Evolutionary conservation across 2,888 invertebrate genomes (phyloP), one percentile per base, ranked within the genome.

Genomic region (Exephanes ischioxanthus): DNA sequence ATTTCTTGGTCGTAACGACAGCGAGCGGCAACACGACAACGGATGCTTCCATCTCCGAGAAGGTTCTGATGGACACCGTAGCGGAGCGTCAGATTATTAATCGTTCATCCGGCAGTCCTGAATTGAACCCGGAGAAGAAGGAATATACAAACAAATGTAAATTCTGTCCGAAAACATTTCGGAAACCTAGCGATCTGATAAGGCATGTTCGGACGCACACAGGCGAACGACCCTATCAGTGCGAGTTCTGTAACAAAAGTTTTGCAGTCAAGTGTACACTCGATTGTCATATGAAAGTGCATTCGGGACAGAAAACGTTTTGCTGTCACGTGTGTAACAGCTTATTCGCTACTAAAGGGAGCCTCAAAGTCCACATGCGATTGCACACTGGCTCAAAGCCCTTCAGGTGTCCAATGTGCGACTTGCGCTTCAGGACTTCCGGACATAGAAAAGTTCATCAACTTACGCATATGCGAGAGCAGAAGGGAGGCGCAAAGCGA

Each of bases 191-290:
- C 76, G 97, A 97, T 94, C 94, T 96, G 67, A 95, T 95, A 67
- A 94, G 96, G 2, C 97, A 97, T 90, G 94, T 96, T 68, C 94
- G 96, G 61, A 96, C 96, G 4, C 97, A 97, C 91, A 96, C 96
- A 0, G 96, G 96, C 1, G 97, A 97, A 92, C 95, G 95, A 87
- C 97, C 97, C 0, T 97, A 95, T 92, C 94, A 93, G 63, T 96
- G 96, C 86, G 92, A 94, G 55, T 93, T 93, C 87, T 96, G 96
- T 87, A 94, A 92, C 16, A 95, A 95, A 90, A 94, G 94, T 55
- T 97, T 97, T 89, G 95, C 96, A 1, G 95, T 96, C 3, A 96
- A 96, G 91, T 96, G 96, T 4, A 96, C 96, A 0, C 93, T 96
- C 51, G 95, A 95, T 89, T 95, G 95, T 7, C 97, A 97, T 90